Evolutionary conservation across 2,113 vertebrate species (phyloP).

Genomic region (Siniperca chuatsi): DNA sequence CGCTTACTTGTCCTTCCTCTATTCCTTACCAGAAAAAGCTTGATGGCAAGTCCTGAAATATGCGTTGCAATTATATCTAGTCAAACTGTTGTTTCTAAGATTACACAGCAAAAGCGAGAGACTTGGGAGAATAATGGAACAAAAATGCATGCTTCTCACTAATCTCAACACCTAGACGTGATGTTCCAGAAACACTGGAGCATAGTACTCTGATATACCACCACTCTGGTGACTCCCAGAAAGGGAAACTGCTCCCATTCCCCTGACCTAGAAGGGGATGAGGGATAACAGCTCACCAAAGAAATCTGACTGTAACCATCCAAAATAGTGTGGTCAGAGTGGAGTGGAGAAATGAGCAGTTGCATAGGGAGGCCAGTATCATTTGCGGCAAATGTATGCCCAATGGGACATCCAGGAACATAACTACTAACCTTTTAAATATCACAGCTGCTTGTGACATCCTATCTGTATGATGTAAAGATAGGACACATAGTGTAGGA

Average conservation of each 20-base stretch:
- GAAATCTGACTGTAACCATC: not conserved
- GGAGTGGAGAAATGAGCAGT: not conserved
- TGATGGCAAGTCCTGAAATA: too few species aligned
- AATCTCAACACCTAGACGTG: not conserved
- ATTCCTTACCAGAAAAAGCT: too few species aligned
- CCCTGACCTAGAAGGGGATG: not conserved
- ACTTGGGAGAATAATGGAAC: not conserved
- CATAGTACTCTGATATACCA: not conserved
- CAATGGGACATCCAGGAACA: not conserved
- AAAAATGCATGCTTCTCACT: not conserved
- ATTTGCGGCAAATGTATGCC: not conserved
- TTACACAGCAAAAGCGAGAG: too few species aligned
- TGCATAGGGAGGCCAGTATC: not conserved
- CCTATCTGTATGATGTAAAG: conserved; percentile 2
- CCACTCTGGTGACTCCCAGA: not conserved
- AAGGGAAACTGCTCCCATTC: not conserved
- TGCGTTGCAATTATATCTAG: too few species aligned
- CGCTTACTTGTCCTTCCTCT: too few species aligned
- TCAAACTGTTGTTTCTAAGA: too few species aligned
- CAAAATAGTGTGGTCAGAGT: not conserved
- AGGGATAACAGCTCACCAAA: not conserved
- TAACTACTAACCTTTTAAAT: not conserved
- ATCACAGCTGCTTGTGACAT: not conserved
- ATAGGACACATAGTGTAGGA: not conserved
- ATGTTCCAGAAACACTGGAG: not conserved